Base-by-base conservation (phyloP, 1,140 invertebrate genomes). In the Aporrectodea caliginosa region DNA sequence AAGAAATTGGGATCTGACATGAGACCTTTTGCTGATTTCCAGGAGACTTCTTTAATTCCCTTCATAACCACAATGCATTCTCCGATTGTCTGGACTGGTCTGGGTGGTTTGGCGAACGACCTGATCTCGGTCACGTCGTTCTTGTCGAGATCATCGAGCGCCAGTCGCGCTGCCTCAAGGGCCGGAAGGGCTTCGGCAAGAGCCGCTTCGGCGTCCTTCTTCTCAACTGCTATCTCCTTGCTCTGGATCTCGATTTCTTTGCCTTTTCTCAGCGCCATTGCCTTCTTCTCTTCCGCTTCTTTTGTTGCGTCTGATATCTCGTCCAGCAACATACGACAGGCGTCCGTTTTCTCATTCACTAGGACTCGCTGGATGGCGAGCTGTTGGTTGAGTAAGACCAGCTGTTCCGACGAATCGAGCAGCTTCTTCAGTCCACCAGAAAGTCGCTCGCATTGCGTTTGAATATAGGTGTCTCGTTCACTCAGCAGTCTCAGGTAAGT, bases 21-120 rank as follows among this genome's bases (percentile, higher is more conserved):
- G 91, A 96, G 93, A 16, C 90, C 93, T 85, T 95, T 95, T 0
- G 94, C 94, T 16, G 92, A 91, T 88, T 96, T 96, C 95, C 95
- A 96, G 69, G 91, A 93, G 0, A 96, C 91, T 72, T 96, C 95
- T 82, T 93, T 94, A 14, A 92, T 90, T 0, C 93, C 93, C 81
- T 92, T 90, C 27, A 96, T 90, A 75, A 96, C 94, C 0, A 93
- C 93, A 32, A 96, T 92, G 83, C 94, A 95, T 86, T 96, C 94
- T 83, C 93, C 94, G 0, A 96, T 92, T 0, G 93, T 85, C 83
- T 95, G 94, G 27, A 96, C 94, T 69, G 93, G 91, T 82, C 95
- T 93, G 0, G 94, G 94, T 0, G 95, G 94, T 22, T 94, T 95
- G 34, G 93, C 92, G 85, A 96, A 96, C 0, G 93, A 94, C 78